Base-by-base conservation (phyloP, 2,888 invertebrate species). In the Ceramica pisi region DNA sequence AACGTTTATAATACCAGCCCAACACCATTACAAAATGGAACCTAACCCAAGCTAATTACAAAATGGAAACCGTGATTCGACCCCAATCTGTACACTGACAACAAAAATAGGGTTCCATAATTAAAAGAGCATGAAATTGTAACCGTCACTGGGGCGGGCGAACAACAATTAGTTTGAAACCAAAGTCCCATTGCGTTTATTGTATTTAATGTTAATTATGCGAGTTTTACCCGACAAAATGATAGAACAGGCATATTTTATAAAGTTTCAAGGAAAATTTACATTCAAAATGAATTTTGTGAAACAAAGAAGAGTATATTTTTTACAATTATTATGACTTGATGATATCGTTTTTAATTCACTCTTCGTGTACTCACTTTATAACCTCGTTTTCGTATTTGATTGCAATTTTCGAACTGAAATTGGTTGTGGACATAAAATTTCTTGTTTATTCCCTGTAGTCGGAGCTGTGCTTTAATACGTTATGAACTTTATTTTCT, bases 101-200 rank as follows among this genome's bases (percentile, higher is more conserved):
- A 67, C 59, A 75, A 67, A 89, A 87, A 89, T 87, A 83, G 75
- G 85, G 86, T 81, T 86, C 83, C 81, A 84, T 86, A 87, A 89
- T 90, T 88, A 89, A 91, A 90, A 86, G 83, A 82, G 87, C 88
- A 86, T 88, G 86, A 88, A 90, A 88, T 83, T 84, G 86, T 87
- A 86, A 89, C 86, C 85, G 85, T 87, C 87, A 87, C 83, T 83
- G 83, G 85, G 82, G 60, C 66, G 48, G 66, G 51, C 62, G 83
- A 88, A 87, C 88, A 89, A 87, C 88, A 89, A 90, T 92, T 80
- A 76, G 67, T 80, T 76, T 78, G 69, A 90, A 89, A 88, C 87
- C 87, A 87, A 88, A 88, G 79, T 87, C 80, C 75, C 80, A 81
- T 86, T 87, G 75, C 83, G 77, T 82, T 87, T 86, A 86, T 87